These are phyloP conservation scores for Sciurus niger DNA, from an alignment of 2,113 vertebrate genomes.

Conservation along the genomic window DNA sequence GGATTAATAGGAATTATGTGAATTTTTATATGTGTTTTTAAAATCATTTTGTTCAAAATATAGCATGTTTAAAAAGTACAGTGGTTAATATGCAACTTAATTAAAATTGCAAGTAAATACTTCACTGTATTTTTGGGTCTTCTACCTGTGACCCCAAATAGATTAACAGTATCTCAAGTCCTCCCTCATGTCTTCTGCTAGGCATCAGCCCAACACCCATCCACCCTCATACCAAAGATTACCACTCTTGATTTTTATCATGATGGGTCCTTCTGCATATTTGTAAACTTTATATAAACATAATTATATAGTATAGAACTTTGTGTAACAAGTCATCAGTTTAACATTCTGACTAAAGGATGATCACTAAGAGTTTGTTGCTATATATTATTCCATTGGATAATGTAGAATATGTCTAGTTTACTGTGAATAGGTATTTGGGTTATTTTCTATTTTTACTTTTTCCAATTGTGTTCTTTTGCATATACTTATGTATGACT, in stretches of 20 bases:
- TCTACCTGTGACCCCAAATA: background rate
- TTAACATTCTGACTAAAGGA: background rate
- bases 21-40: background rate
- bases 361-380: background rate
- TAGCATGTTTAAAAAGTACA: background rate
- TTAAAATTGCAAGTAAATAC: background rate
- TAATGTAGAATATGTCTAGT: background rate
- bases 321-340: background rate
- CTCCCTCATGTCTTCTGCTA: background rate
- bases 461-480: background rate
- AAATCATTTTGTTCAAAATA: background rate
- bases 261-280: background rate
- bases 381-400: background rate
- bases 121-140: background rate
- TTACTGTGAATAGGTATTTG: background rate
- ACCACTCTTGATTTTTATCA: background rate
- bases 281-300: background rate
- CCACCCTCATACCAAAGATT: background rate
- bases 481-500: background rate
- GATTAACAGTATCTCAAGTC: background rate
- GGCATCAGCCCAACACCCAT: background rate
- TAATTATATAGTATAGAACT: background rate
- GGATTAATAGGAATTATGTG: background rate
- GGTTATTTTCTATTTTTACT: background rate
- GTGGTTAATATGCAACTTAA: background rate